A percentile compares a stretch with the other conserved stretches of the same genome.
Conservation (phyloP, 2,797 vertebrate species). For the Danionella dracula region DNA sequence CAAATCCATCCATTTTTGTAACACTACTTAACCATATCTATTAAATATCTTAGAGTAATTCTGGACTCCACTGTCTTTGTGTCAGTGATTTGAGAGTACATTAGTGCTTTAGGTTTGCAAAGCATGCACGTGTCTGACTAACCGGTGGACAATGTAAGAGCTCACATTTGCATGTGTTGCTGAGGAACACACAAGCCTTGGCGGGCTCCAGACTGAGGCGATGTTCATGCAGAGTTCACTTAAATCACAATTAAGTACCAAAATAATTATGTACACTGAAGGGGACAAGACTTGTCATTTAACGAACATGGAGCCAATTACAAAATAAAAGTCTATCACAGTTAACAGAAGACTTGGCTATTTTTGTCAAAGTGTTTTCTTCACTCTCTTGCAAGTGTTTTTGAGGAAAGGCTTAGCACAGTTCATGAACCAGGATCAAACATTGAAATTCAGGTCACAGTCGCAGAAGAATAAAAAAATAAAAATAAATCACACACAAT, state of each 20-base stretch:
- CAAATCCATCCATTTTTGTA: no score
- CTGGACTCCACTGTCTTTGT: not conserved
- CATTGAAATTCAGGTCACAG: slow-evolving; percentile 62
- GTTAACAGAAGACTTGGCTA: slow-evolving; percentile 57
- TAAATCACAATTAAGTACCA: slow-evolving; percentile 69
- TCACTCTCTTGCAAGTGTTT: slow-evolving; percentile 15
- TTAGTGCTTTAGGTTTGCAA: slow-evolving; percentile 25
- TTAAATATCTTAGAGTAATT: no score
- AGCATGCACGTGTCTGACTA: slow-evolving; percentile 50
- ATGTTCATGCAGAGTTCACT: slow-evolving; percentile 75
- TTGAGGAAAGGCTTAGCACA: slow-evolving; percentile 30
- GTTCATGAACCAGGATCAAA: slow-evolving; percentile 45
- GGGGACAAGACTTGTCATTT: slow-evolving; percentile 53
- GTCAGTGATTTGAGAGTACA: not conserved
- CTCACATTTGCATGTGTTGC: slow-evolving; percentile 59
- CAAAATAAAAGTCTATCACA: slow-evolving; percentile 54
- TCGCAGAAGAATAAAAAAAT: slow-evolving; percentile 45
- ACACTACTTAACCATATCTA: no score
- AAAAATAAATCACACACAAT: slow-evolving; percentile 55
- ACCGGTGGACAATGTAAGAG: slow-evolving; percentile 53
- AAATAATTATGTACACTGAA: slow-evolving; percentile 66
- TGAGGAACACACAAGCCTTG: slow-evolving; percentile 68
- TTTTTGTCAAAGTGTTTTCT: slow-evolving; percentile 7
- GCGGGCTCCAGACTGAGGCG: slow-evolving; percentile 64
- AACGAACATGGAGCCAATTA: slow-evolving; percentile 46